phyloP scores from a whole-genome alignment of 2,797 vertebrate genomes.

The Malacoraja senta region DNA sequence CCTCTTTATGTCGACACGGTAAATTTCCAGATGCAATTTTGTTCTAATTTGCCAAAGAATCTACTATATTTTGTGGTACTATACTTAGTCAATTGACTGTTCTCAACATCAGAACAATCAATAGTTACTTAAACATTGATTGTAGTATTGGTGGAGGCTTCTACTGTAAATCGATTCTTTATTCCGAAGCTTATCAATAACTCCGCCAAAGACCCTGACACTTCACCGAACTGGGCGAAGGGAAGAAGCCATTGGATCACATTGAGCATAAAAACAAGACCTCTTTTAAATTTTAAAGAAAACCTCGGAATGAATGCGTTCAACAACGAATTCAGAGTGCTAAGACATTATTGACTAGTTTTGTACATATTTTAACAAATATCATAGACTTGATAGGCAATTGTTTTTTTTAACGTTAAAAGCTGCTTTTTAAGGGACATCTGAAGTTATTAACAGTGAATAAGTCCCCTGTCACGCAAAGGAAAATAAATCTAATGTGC shows the following conservation, averaged over 20 bases:
- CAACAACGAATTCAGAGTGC: neutral
- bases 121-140: neutral
- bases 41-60: neutral
- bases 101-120: neutral
- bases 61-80: neutral
- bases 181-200: neutral
- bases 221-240: neutral
- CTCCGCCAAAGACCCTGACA: neutral
- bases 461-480: neutral
- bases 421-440: neutral
- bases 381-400: neutral
- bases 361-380: neutral
- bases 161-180: neutral
- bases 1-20: too few relatives aligned
- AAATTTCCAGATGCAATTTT: neutral
- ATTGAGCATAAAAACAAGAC: neutral
- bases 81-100: neutral
- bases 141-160: too few relatives aligned
- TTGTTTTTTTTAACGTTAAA: neutral
- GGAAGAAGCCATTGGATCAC: neutral
- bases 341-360: neutral
- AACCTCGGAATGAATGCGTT: neutral
- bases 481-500: neutral
- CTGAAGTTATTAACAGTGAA: neutral
- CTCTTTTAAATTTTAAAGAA: neutral